phyloP scores from a whole-genome alignment of 2,797 vertebrate species.

The Chiloscyllium punctatum region DNA sequence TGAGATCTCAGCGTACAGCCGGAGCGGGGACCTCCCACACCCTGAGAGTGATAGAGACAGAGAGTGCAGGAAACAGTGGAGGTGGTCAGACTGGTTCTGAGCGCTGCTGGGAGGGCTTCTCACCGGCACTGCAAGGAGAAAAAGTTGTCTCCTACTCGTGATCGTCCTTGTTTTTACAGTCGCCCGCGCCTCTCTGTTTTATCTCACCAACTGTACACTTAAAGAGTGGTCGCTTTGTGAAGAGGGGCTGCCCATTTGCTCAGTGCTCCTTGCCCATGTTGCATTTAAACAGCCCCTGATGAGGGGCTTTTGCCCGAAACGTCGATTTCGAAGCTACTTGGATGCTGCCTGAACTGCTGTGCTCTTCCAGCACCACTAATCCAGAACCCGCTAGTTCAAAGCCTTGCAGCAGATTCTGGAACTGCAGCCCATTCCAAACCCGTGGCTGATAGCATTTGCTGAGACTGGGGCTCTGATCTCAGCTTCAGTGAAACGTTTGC shows the following conservation, averaged over 20 bases:
- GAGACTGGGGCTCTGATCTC: background rate
- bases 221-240: background rate
- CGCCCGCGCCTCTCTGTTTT: background rate
- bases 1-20: background rate
- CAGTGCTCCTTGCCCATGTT: background rate
- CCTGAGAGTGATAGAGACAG: background rate
- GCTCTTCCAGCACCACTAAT: no score
- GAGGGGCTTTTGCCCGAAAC: no score
- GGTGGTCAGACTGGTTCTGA: background rate
- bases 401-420: background rate
- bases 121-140: no score
- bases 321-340: no score
- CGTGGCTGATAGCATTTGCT: background rate
- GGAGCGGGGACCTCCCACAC: background rate
- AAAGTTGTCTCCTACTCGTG: constrained; percentile 6
- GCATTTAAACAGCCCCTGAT: background rate
- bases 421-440: background rate
- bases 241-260: background rate
- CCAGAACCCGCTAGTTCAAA: background rate
- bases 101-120: background rate
- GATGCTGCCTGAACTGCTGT: no score
- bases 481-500: background rate
- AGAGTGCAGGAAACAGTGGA: background rate
- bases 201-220: background rate
- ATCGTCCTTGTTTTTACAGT: background rate